Percentiles rank a stretch among this genome's conserved stretches.
phyloP scores from a whole-genome alignment of 2,888 invertebrate species.

The Phaedon cochleariae region DNA sequence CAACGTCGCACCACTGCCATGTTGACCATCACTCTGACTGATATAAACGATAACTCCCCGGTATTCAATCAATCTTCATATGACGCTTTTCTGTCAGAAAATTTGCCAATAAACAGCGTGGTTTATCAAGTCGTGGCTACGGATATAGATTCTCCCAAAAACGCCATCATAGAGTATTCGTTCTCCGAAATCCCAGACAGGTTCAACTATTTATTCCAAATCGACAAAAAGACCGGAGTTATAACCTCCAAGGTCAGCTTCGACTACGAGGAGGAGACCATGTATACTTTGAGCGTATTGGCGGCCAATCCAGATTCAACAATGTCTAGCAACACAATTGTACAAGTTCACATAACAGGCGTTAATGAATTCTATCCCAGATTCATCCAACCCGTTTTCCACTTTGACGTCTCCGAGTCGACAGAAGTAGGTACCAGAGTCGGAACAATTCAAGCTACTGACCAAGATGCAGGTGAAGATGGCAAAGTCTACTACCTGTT shows the following conservation, averaged over 20 bases:
- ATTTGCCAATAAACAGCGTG: slow-evolving; percentile 76
- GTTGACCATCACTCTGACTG: slow-evolving; percentile 85
- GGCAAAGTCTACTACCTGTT: slow-evolving; percentile 91
- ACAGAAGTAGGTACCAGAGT: slow-evolving; percentile 86
- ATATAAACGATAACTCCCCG: slow-evolving; percentile 94
- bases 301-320: slow-evolving; percentile 88
- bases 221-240: slow-evolving; percentile 80
- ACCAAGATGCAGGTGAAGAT: slow-evolving; percentile 88
- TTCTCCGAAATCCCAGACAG: slow-evolving; percentile 80
- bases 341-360: slow-evolving; percentile 81
- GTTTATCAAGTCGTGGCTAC: slow-evolving; percentile 80
- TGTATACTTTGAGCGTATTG: slow-evolving; percentile 78
- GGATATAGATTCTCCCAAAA: slow-evolving; percentile 88
- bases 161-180: slow-evolving; percentile 85
- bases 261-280: slow-evolving; percentile 85
- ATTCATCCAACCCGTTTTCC: slow-evolving; percentile 89
- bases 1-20: slow-evolving; percentile 80
- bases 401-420: slow-evolving; percentile 92
- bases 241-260: slow-evolving; percentile 80
- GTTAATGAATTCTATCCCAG: slow-evolving; percentile 90
- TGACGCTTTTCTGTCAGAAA: slow-evolving; percentile 83
- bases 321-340: slow-evolving; percentile 78
- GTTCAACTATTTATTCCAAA: slow-evolving; percentile 71
- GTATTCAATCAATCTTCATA: slow-evolving; percentile 81
- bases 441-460: slow-evolving; percentile 86